Conservation (phyloP, 2,797 vertebrate species). For the Paratrypauchen microcephalus region DNA sequence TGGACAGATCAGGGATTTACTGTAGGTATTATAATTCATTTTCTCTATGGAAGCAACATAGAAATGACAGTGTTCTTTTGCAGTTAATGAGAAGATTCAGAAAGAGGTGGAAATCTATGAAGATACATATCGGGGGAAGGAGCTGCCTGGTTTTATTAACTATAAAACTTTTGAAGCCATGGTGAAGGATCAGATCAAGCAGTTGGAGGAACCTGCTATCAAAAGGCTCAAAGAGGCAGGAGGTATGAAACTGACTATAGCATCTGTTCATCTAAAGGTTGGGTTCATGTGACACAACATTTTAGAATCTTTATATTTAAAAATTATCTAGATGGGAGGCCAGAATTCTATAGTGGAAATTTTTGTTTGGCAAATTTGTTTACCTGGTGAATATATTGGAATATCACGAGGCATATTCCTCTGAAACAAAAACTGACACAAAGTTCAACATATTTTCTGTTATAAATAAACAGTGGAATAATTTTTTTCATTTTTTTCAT, state of each 20-base stretch:
- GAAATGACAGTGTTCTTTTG: slow-evolving; percentile 7
- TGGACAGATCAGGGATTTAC: slow-evolving; percentile 43
- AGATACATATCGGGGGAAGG: slow-evolving; percentile 78
- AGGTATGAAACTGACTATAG: slow-evolving; percentile 51
- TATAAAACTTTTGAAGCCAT: slow-evolving; percentile 85
- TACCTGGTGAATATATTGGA: too few species aligned
- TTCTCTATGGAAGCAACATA: not conserved
- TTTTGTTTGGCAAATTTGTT: too few species aligned
- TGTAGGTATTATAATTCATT: slow-evolving; percentile 49
- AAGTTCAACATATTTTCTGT: too few species aligned
- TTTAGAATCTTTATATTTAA: too few species aligned
- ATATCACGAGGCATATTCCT: too few species aligned
- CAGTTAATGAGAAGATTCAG: slow-evolving; percentile 64
- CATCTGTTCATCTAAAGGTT: not conserved
- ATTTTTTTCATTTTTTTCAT: too few species aligned
- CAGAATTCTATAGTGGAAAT: too few species aligned
- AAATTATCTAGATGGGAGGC: too few species aligned
- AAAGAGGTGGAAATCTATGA: slow-evolving; percentile 68
- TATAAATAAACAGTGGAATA: too few species aligned
- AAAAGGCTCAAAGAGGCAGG: slow-evolving; percentile 67
- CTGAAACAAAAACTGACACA: too few species aligned
- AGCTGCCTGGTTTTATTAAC: slow-evolving; percentile 85
- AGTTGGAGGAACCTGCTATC: slow-evolving; percentile 82
- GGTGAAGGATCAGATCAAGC: slow-evolving; percentile 75
- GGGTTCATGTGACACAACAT: too few species aligned